These are phyloP conservation scores for Redunca redunca DNA, from an alignment of 2,113 vertebrate species.

Conservation along the genomic window DNA sequence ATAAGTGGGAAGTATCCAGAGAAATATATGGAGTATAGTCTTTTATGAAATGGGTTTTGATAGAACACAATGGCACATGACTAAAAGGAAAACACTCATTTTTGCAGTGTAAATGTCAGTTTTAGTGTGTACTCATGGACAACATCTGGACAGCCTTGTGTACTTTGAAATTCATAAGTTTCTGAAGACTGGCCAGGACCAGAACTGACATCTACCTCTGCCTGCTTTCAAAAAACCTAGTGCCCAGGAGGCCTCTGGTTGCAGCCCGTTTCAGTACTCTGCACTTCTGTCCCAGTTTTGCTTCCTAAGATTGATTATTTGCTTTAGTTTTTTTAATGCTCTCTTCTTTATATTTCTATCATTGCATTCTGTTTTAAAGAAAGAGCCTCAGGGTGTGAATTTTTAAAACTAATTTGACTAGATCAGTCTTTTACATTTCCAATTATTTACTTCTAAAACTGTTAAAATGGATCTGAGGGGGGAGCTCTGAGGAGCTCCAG, in stretches of 20 bases:
- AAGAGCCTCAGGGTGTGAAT: background rate
- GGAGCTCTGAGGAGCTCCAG: background rate
- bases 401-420: background rate
- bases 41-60: background rate
- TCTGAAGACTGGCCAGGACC: background rate
- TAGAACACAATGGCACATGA: background rate
- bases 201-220: background rate
- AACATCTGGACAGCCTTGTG: background rate
- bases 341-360: background rate
- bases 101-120: background rate
- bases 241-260: fast-evolving
- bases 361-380: background rate
- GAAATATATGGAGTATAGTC: background rate
- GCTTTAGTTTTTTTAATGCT: background rate
- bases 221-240: background rate
- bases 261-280: background rate
- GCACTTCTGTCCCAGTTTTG: background rate
- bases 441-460: background rate
- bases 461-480: background rate
- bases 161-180: background rate
- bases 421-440: background rate
- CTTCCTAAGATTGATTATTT: background rate
- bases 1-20: background rate
- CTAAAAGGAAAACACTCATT: background rate
- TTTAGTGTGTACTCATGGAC: background rate